These are phyloP conservation scores for Avahi laniger DNA, from an alignment of 2,797 vertebrate genomes.

Conservation along the genomic window DNA sequence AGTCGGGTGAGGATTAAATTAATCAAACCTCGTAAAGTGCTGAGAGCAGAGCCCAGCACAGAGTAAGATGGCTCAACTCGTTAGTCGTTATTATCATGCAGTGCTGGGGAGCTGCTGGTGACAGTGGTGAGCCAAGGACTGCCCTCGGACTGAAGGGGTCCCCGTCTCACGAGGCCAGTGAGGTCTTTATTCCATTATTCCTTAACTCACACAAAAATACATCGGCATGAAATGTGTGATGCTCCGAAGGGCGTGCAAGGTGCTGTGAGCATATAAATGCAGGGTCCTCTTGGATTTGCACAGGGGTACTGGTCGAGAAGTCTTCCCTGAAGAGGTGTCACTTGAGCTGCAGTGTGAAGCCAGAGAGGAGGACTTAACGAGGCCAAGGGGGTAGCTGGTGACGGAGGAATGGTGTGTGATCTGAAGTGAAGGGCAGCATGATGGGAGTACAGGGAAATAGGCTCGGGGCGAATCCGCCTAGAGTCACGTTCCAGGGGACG, in stretches of 20 bases:
- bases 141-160: background rate
- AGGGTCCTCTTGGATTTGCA: conserved; percentile 4
- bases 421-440: background rate
- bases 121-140: background rate
- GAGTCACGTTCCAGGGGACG: background rate
- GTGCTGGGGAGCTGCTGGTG: background rate
- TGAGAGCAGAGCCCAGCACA: background rate
- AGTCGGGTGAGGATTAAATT: background rate
- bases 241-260: background rate
- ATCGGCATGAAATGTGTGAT: background rate
- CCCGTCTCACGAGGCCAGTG: background rate
- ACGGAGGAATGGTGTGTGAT: background rate
- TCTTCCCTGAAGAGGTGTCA: background rate
- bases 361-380: background rate
- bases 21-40: conserved; percentile 14
- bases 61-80: background rate
- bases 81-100: background rate
- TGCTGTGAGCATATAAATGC: background rate
- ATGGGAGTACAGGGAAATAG: background rate
- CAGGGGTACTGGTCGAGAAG: background rate
- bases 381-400: background rate
- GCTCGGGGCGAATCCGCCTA: background rate
- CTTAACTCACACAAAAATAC: background rate
- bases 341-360: background rate
- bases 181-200: background rate